Percentiles rank a stretch among this genome's conserved stretches.
These are phyloP conservation scores for Dysmachus trigonus DNA, from an alignment of 2,888 invertebrate genomes.

Conservation along the genomic window DNA sequence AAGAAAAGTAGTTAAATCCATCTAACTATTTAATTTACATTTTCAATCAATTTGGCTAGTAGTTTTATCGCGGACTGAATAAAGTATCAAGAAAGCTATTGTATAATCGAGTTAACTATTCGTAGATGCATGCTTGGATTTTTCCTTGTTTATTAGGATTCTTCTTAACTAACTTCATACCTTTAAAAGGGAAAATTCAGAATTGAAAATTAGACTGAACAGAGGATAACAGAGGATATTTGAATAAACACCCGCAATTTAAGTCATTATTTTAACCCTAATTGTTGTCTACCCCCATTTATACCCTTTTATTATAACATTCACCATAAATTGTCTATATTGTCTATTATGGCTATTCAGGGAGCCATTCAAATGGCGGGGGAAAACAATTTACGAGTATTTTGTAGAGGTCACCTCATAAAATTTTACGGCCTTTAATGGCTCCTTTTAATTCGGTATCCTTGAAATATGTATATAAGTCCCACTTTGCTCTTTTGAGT, in stretches of 20 bases:
- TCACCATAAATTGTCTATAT: not conserved
- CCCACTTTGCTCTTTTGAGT: not conserved
- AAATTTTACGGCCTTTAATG: not conserved
- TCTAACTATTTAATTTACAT: too few relatives aligned
- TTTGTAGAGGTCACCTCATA: not conserved
- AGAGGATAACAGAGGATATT: too few relatives aligned
- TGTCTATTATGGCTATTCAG: not conserved
- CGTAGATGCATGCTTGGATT: too few relatives aligned
- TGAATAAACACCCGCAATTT: not conserved
- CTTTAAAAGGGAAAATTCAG: not conserved
- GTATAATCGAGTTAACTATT: too few relatives aligned
- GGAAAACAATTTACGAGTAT: not conserved
- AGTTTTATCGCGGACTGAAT: too few relatives aligned
- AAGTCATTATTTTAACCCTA: not conserved
- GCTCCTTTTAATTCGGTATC: not conserved
- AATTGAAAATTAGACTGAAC: too few relatives aligned
- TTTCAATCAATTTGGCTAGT: too few relatives aligned
- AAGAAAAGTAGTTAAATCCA: too few relatives aligned
- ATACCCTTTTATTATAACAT: not conserved
- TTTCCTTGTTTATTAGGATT: too few relatives aligned
- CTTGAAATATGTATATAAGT: not conserved
- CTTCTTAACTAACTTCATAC: not conserved
- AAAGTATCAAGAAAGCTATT: too few relatives aligned
- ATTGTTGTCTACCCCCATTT: not conserved
- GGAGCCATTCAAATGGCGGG: not conserved